Percentiles rank a stretch among this genome's conserved stretches.
Evolutionary conservation across 2,113 vertebrate species (phyloP).

Genomic region (Brachyhypopomus occidentalis): DNA sequence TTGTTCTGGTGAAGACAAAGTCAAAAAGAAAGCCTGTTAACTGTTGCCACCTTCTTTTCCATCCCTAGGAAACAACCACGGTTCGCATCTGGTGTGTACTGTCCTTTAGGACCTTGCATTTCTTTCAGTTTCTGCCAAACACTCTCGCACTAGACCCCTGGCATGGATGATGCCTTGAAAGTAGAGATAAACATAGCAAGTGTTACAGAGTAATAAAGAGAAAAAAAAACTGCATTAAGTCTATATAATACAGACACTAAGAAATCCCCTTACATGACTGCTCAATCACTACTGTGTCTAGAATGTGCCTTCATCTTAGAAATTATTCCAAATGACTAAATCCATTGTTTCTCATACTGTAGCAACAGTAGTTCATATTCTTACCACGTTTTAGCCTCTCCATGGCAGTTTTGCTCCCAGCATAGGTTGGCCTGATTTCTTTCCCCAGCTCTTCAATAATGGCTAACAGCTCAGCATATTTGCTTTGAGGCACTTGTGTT

Average conservation of each 20-base stretch:
- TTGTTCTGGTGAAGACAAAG: neutral
- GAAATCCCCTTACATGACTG: too few relatives aligned
- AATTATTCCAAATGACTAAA: too few relatives aligned
- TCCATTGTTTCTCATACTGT: neutral
- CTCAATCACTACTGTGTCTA: too few relatives aligned
- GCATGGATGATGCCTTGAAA: conserved; percentile 92
- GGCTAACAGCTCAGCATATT: conserved; percentile 94
- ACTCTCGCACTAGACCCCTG: conserved; percentile 92
- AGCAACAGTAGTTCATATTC: conserved; percentile 48
- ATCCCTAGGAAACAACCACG: neutral
- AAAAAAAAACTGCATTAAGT: too few relatives aligned
- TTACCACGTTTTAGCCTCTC: conserved; percentile 92
- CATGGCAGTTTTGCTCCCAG: conserved; percentile 98
- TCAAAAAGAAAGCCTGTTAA: neutral
- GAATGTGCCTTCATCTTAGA: too few relatives aligned
- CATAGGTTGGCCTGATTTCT: conserved; percentile 95
- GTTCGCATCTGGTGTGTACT: conserved; percentile 40
- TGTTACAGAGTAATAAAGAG: neutral
- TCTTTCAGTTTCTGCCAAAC: conserved; percentile 94
- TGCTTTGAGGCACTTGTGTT: conserved; percentile 95
- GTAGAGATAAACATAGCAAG: conserved; percentile 1
- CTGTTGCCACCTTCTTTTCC: neutral
- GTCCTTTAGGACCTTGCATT: conserved; percentile 87
- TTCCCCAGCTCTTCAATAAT: conserved; percentile 97
- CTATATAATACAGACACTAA: too few relatives aligned